phyloP scores from a whole-genome alignment of 2,888 invertebrate genomes.

The Standfussiana lucernea region DNA sequence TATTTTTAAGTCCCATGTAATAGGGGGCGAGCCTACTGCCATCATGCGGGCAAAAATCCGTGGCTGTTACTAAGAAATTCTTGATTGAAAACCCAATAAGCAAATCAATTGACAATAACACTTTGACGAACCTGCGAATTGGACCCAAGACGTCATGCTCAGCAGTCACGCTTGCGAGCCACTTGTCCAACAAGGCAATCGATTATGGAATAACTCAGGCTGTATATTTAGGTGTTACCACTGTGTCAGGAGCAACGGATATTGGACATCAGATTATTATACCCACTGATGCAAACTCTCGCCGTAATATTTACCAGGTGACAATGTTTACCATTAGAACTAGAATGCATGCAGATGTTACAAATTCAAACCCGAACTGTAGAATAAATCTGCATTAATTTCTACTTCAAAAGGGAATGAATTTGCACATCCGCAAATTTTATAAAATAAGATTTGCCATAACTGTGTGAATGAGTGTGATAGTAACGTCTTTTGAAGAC shows the following conservation, averaged over 20 bases:
- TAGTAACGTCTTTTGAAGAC: slow-evolving; percentile 71
- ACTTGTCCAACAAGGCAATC: neutral
- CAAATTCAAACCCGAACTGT: neutral
- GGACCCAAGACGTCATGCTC: neutral
- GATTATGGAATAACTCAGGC: neutral
- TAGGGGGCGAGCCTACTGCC: neutral
- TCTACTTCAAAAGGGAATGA: neutral
- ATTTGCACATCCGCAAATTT: neutral
- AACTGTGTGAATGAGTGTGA: slow-evolving; percentile 64
- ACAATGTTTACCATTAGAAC: slow-evolving; percentile 19
- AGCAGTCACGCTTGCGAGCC: neutral
- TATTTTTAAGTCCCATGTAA: neutral
- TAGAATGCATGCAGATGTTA: neutral
- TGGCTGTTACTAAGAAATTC: neutral
- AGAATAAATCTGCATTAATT: neutral
- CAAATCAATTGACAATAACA: neutral
- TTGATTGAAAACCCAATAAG: neutral
- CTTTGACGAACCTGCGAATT: neutral
- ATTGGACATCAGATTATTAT: neutral
- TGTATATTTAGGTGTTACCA: neutral
- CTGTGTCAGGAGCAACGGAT: neutral
- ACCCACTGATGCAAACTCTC: neutral
- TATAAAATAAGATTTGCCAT: slow-evolving; percentile 23
- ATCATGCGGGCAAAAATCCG: neutral
- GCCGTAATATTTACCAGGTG: neutral